A percentile compares a stretch with the other conserved stretches of the same genome.
phyloP scores from a whole-genome alignment of 2,113 vertebrate species.

The Alouatta palliata region DNA sequence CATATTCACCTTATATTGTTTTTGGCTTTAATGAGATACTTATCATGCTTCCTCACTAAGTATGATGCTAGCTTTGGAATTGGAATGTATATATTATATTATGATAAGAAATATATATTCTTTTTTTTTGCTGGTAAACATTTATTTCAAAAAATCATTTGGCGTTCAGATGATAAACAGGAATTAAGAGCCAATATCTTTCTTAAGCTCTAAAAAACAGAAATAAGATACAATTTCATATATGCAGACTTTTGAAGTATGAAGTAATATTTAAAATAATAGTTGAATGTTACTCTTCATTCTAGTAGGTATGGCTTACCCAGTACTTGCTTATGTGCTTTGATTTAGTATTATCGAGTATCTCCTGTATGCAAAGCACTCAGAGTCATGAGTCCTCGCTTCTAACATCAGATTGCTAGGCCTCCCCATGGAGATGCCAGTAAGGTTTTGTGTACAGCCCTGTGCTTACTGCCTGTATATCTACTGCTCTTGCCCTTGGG shows the following conservation, averaged over 20 bases:
- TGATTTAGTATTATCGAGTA: not conserved
- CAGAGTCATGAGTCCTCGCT: not conserved
- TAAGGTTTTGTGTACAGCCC: not conserved
- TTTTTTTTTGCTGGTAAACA: not conserved
- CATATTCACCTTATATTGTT: not conserved
- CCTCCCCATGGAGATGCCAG: not conserved
- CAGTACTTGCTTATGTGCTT: not conserved
- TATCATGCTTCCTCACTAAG: not conserved
- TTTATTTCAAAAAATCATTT: conserved; percentile 45
- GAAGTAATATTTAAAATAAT: not conserved
- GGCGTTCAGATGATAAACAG: not conserved
- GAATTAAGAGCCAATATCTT: not conserved
- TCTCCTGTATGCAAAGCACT: not conserved
- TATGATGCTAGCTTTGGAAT: not conserved
- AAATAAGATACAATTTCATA: not conserved
- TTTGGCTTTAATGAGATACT: conserved; percentile 9
- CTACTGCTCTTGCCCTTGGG: not conserved
- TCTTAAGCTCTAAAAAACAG: not conserved
- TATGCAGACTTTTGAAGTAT: not conserved
- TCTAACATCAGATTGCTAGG: not conserved
- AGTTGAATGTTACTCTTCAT: too few relatives aligned
- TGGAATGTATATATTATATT: not conserved
- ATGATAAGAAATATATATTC: not conserved
- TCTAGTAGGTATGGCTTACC: not conserved
- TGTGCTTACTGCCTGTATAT: not conserved